Percentiles rank a stretch among this genome's conserved stretches.
Evolutionary conservation across 2,113 vertebrate genomes (phyloP).

Genomic region (Paedocypris sp.): DNA sequence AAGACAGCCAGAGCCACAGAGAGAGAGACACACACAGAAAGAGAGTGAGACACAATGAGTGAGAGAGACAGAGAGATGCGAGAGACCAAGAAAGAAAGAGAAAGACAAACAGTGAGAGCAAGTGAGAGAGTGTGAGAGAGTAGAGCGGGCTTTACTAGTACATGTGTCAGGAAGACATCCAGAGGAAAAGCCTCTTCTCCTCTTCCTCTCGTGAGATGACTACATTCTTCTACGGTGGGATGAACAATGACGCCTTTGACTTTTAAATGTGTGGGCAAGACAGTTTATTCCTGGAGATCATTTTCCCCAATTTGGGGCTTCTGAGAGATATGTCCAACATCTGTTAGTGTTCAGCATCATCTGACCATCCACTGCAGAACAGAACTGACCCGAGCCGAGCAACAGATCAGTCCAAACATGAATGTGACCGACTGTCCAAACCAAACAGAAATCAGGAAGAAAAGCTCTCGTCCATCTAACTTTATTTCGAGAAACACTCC

Average conservation of each 20-base stretch:
- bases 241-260: slow-evolving; percentile 79
- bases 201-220: slow-evolving; percentile 73
- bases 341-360: slow-evolving; percentile 32
- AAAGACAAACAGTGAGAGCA: not conserved
- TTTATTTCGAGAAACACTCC: no score
- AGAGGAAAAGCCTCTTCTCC: slow-evolving; percentile 1
- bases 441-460: no score
- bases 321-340: slow-evolving; percentile 35
- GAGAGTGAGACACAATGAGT: not conserved
- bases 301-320: slow-evolving; percentile 33
- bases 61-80: not conserved
- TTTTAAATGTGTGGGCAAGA: slow-evolving; percentile 54
- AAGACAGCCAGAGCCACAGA: no score
- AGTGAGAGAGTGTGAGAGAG: no score
- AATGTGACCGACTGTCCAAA: no score
- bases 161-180: not conserved
- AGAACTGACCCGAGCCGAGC: no score
- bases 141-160: slow-evolving; percentile 14
- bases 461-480: no score
- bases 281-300: slow-evolving; percentile 10
- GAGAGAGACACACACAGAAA: no score
- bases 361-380: no score
- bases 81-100: not conserved
- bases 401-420: no score
- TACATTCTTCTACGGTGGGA: slow-evolving; percentile 63